Evolutionary conservation across 2,797 vertebrate genomes (phyloP), one percentile per base, ranked within the genome.

Genomic region (Sebastes oblongus): DNA sequence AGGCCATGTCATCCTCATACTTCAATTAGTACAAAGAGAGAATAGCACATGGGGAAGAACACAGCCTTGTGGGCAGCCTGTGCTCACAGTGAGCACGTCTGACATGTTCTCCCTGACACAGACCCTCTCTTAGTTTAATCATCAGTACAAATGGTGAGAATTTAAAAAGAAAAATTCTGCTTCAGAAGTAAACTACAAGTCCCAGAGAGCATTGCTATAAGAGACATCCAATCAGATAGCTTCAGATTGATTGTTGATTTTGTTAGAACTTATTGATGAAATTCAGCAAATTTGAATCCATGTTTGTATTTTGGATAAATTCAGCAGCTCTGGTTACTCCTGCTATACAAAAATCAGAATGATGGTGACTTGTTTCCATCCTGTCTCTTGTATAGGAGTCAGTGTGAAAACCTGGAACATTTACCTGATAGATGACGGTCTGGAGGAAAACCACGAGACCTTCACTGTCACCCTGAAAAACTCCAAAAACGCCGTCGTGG

Each of bases 391-490:
- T 68, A 77, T 71, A 97, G 96, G 96, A 69, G 96, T 97, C 80
- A 93, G 85, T n/a, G 52, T 94, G 77, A 97, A 97, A 86, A 88
- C 90, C 39, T 91, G 82, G 95, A 95, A 91, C 85, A 87, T 97
- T 67, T 93, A 94, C 78, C 76, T 94, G 76, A 91, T 92, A 4
- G 90, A 95, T 2, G 95, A 97, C 8, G 92, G 95, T 18, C 91
- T 95, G 77, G 96, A 97, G 90, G 95, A 97, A 83, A 96, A 95
- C 77, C 79, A 91, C 25, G 94, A 96, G 91, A 87, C 89, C 27
- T 93, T 97, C 81, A 90, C 87, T 3, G 88, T 97, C 70, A 46
- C 72, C 59, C 90, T 89, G 56, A 95, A 87, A 20, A 85, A 75
- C 2, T 93, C 96, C 1, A 82, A 86, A 81, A 97, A 95, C 13